Percentiles rank a stretch among this genome's conserved stretches.
Conservation (phyloP, 2,797 vertebrate species). For the Loriculus beryllinus region DNA sequence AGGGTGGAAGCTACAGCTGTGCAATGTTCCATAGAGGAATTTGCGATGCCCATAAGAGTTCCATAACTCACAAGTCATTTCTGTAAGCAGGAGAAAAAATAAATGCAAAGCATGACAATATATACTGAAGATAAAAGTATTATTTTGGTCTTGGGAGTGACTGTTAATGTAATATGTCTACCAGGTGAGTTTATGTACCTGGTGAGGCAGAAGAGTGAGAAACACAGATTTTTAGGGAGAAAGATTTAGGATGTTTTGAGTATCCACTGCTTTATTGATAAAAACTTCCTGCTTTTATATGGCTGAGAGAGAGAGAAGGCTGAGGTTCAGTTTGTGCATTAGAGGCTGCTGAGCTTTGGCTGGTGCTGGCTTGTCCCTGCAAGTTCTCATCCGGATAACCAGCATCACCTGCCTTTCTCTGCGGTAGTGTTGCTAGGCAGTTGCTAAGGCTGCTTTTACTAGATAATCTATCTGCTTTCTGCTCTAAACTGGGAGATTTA, state of each 20-base stretch:
- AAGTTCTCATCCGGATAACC: not conserved
- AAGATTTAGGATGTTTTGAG: not conserved
- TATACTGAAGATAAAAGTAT: not conserved
- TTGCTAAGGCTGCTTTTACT: constrained; percentile 42
- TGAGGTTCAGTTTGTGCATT: not conserved
- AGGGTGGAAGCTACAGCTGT: not conserved
- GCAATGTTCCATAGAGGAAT: not conserved
- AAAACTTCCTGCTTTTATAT: not conserved
- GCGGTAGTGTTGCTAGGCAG: constrained; percentile 23
- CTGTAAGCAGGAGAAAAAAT: not conserved
- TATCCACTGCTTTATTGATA: not conserved
- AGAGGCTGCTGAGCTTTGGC: not conserved
- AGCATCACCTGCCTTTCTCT: not conserved
- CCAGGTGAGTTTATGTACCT: not conserved
- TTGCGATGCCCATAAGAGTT: not conserved
- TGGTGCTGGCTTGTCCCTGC: not conserved
- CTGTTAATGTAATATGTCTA: not conserved
- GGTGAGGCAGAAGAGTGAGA: not conserved
- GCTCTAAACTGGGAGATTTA: not conserved
- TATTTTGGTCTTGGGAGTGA: not conserved
- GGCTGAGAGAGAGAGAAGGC: not conserved
- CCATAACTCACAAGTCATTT: not conserved
- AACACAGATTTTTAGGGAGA: not conserved
- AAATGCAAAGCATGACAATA: not conserved
- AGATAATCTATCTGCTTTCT: constrained; percentile 19